These are phyloP conservation scores for Drosophila villosipedis DNA, from an alignment of 2,888 invertebrate genomes.

Conservation along the genomic window DNA sequence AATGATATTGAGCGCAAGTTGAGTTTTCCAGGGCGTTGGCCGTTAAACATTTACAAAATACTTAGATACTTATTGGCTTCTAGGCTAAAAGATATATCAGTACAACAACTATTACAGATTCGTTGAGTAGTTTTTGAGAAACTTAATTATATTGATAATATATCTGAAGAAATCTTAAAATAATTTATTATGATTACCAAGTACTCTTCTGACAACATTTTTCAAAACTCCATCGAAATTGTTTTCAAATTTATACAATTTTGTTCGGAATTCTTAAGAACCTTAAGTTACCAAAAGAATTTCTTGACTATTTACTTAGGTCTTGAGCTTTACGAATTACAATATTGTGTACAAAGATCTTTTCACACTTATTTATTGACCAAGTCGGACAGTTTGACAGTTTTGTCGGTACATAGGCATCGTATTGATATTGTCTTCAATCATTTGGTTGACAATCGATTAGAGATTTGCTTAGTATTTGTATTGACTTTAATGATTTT, in stretches of 20 bases:
- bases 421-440: not conserved
- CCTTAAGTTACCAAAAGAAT: not conserved
- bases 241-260: not conserved
- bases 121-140: not conserved
- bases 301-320: not conserved
- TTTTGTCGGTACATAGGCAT: not conserved
- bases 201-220: not conserved
- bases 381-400: not conserved
- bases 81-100: not conserved
- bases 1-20: conserved; percentile 1
- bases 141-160: not conserved
- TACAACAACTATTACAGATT: not conserved
- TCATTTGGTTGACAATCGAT: not conserved
- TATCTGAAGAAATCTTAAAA: not conserved
- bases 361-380: conserved; percentile 4
- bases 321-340: not conserved
- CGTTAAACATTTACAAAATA: conserved; percentile 14
- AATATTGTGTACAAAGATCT: not conserved
- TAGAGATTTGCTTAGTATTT: not conserved
- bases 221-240: not conserved
- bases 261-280: not conserved
- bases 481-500: conserved; percentile 4
- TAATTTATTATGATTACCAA: not conserved
- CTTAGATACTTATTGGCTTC: not conserved
- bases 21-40: conserved; percentile 29